Percentiles rank a stretch among this genome's conserved stretches.
phyloP scores from a whole-genome alignment of 1,140 invertebrate genomes.

The Drosophila jambulina region DNA sequence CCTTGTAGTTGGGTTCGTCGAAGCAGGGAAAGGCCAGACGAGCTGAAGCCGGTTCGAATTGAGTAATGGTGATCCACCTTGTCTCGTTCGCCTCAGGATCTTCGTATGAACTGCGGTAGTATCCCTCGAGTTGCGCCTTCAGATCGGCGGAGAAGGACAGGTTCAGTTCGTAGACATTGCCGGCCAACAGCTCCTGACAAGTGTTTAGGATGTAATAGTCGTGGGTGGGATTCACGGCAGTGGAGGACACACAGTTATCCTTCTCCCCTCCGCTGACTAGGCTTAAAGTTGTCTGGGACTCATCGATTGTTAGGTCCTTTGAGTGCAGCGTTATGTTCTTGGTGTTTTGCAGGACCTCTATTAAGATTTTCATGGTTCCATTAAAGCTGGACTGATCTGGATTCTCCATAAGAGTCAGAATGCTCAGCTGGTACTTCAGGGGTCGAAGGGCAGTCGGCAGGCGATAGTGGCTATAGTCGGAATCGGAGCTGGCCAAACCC shows the following conservation, averaged over 20 bases:
- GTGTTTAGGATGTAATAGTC: conserved; percentile 89
- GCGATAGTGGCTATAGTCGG: conserved; percentile 85
- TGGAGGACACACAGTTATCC: conserved; percentile 60
- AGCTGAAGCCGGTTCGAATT: conserved; percentile 95
- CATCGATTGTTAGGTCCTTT: conserved; percentile 86
- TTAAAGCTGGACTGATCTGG: conserved; percentile 87
- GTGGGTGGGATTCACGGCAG: conserved; percentile 86
- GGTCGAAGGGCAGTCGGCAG: conserved; percentile 88
- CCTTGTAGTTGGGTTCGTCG: conserved; percentile 96
- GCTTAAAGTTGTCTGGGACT: conserved; percentile 84
- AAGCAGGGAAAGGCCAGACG: conserved; percentile 97
- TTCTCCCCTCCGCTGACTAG: conserved; percentile 84
- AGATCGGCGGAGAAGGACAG: conserved; percentile 89
- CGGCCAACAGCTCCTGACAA: conserved; percentile 84
- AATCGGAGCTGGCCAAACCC: conserved; percentile 15
- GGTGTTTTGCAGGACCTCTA: conserved; percentile 85
- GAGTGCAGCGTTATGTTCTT: conserved; percentile 86
- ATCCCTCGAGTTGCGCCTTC: conserved; percentile 88
- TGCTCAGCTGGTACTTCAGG: conserved; percentile 88
- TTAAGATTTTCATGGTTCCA: conserved; percentile 88
- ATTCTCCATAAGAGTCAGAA: conserved; percentile 87
- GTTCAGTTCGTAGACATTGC: conserved; percentile 87
- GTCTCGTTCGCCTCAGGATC: conserved; percentile 87
- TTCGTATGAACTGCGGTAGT: conserved; percentile 92
- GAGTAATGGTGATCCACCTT: conserved; percentile 90